A percentile compares a stretch with the other conserved stretches of the same genome.
phyloP scores from a whole-genome alignment of 2,888 invertebrate genomes.

The Clostera curtula region DNA sequence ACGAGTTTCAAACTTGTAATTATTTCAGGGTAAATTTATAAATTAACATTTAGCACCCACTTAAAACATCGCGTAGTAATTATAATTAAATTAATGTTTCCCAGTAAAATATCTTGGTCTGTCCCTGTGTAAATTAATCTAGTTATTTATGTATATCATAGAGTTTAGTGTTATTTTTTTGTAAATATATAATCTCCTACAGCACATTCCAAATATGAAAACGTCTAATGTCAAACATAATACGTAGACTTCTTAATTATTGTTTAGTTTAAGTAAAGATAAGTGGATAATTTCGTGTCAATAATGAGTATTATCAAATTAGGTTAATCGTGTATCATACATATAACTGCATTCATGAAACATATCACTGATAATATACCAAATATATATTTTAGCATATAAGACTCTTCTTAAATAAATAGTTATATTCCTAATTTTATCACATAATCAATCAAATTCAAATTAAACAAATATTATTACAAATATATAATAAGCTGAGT shows the following conservation, averaged over 20 bases:
- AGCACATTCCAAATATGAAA: conserved; percentile 63
- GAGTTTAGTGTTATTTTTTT: conserved; percentile 8
- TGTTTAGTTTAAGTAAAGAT: conserved; percentile 5
- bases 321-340: background rate
- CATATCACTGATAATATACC: background rate
- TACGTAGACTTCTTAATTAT: conserved; percentile 11
- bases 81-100: too few species aligned
- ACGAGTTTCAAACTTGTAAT: too few species aligned
- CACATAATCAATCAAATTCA: too few species aligned
- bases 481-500: too few species aligned
- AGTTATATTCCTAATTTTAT: too few species aligned
- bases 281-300: background rate
- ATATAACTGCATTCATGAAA: too few species aligned
- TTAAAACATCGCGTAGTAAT: too few species aligned
- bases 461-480: too few species aligned
- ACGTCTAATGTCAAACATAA: conserved; percentile 47
- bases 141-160: background rate
- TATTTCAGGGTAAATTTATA: too few species aligned
- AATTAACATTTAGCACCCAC: too few species aligned
- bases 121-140: conserved; percentile 7
- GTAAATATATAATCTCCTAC: conserved; percentile 52
- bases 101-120: conserved; percentile 6
- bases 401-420: too few species aligned
- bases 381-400: background rate
- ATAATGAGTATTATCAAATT: background rate